Evolutionary conservation across 2,113 vertebrate species (phyloP).

Genomic region (Eulemur macaco): DNA sequence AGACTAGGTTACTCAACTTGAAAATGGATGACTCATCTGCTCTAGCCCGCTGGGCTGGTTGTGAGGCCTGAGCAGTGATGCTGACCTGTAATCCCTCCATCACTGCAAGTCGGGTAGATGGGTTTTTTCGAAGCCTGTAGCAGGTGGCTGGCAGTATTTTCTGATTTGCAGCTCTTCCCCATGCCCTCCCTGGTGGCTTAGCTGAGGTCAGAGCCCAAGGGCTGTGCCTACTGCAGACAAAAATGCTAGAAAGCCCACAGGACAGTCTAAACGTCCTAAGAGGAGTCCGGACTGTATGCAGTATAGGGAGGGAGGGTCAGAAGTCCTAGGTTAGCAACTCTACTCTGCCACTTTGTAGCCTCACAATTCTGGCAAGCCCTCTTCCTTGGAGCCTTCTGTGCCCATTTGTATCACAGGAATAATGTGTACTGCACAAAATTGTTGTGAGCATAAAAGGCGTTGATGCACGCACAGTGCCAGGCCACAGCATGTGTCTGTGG

Average conservation of each 20-base stretch:
- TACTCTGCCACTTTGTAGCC: background rate
- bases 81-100: background rate
- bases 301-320: background rate
- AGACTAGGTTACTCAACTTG: background rate
- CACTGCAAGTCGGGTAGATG: background rate
- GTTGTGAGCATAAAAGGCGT: background rate
- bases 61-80: background rate
- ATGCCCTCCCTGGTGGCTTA: background rate
- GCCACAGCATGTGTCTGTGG: background rate
- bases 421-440: background rate
- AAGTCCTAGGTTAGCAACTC: background rate
- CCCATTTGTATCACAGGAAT: background rate
- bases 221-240: background rate
- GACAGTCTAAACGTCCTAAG: background rate
- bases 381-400: background rate
- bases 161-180: background rate
- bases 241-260: background rate
- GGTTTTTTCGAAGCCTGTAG: background rate
- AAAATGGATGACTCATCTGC: background rate
- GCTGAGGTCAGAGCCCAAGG: background rate
- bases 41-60: background rate
- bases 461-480: background rate
- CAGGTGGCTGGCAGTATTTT: rapidly evolving
- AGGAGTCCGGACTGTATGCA: background rate
- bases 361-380: background rate